Evolutionary conservation across 2,113 vertebrate species (phyloP).

Genomic region (Phaethornis superciliosus): DNA sequence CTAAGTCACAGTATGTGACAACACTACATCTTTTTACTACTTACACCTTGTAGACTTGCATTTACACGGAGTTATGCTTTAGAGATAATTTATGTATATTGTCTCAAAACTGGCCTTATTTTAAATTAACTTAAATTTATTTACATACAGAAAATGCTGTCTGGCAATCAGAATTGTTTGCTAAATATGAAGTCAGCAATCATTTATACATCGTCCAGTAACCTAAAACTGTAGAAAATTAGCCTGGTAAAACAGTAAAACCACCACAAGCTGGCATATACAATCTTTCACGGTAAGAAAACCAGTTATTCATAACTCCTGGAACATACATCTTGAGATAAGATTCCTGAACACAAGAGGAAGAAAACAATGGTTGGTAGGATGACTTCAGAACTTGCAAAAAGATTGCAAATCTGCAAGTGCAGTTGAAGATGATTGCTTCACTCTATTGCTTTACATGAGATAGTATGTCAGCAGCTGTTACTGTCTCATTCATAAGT

Average conservation of each 20-base stretch:
- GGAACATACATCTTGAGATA: background rate
- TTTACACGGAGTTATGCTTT: background rate
- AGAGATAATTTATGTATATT: background rate
- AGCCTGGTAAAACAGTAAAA: background rate
- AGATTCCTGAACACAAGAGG: background rate
- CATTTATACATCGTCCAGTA: constrained; percentile 11
- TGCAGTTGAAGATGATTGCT: constrained; percentile 1
- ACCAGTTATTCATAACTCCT: background rate
- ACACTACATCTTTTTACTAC: background rate
- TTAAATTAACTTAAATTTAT: background rate
- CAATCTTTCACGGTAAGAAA: background rate
- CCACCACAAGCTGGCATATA: background rate
- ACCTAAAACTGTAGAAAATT: background rate
- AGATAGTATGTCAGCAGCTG: constrained; percentile 31
- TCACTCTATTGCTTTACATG: background rate
- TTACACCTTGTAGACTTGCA: background rate
- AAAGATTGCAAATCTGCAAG: constrained; percentile 8
- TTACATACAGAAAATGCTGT: background rate
- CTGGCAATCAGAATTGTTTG: background rate
- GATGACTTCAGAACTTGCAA: constrained; percentile 32
- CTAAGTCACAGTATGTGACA: background rate
- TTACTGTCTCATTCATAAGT: background rate
- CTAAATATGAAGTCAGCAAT: background rate
- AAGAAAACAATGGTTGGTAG: background rate
- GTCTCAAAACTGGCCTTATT: background rate